Percentiles rank a stretch among this genome's conserved stretches.
Evolutionary conservation across 2,113 vertebrate species (phyloP).

Genomic region (Oryctolagus cuniculus): mOryCun1.1 NC_091449.1:20483501-20484000

Average conservation of each 20-base stretch:
- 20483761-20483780: too few species aligned
- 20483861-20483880: neutral
- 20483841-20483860: neutral
- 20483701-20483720: too few species aligned
- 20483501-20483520: neutral
- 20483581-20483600: neutral
- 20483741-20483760: too few species aligned
- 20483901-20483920: neutral
- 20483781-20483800: neutral
- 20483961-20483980: too few species aligned
- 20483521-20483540: neutral
- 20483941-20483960: neutral
- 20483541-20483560: neutral
- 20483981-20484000: neutral
- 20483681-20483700: too few species aligned
- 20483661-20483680: too few species aligned
- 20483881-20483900: neutral
- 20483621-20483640: neutral
- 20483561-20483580: neutral
- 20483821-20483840: neutral
- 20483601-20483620: too few species aligned
- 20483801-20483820: neutral
- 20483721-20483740: too few species aligned
- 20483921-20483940: neutral
- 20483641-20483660: too few species aligned